Conservation (phyloP, 2,797 vertebrate genomes). For the Hypotaenidia okinawae region DNA sequence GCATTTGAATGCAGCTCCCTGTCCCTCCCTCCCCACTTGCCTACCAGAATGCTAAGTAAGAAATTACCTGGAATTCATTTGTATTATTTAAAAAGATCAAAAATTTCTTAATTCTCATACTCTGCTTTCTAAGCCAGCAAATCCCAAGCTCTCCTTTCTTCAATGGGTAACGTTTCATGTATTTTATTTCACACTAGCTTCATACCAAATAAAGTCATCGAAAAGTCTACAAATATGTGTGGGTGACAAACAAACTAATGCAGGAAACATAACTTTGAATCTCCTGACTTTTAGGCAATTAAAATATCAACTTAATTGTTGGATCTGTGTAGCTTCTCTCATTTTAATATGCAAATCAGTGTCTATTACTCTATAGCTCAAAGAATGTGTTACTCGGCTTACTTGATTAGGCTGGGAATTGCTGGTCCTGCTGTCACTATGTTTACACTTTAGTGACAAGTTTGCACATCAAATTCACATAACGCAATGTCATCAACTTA, state of each 20-base stretch:
- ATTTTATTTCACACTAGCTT: slow-evolving; percentile 26
- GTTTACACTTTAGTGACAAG: slow-evolving; percentile 71
- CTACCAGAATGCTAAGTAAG: not conserved
- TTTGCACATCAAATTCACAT: slow-evolving; percentile 70
- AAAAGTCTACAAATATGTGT: slow-evolving; percentile 17
- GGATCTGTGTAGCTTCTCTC: slow-evolving; percentile 57
- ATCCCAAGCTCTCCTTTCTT: not conserved
- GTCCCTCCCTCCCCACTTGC: not conserved
- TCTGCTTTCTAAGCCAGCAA: not conserved
- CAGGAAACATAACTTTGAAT: slow-evolving; percentile 49
- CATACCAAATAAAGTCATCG: slow-evolving; percentile 19
- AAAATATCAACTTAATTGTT: slow-evolving; percentile 73
- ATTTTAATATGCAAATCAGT: slow-evolving; percentile 74
- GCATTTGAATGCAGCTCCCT: not conserved
- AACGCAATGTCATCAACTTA: slow-evolving; percentile 63
- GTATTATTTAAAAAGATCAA: not conserved
- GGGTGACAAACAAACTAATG: slow-evolving; percentile 45
- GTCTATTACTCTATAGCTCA: slow-evolving; percentile 65
- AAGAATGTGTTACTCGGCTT: slow-evolving; percentile 67
- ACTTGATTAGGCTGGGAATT: slow-evolving; percentile 74
- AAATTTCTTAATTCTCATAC: not conserved
- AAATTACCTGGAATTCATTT: slow-evolving; percentile 25
- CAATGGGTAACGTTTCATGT: not conserved
- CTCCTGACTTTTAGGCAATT: slow-evolving; percentile 69
- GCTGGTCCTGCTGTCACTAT: slow-evolving; percentile 68